Base-by-base conservation (phyloP, 2,797 vertebrate genomes). In the Nothura maculosa region DNA sequence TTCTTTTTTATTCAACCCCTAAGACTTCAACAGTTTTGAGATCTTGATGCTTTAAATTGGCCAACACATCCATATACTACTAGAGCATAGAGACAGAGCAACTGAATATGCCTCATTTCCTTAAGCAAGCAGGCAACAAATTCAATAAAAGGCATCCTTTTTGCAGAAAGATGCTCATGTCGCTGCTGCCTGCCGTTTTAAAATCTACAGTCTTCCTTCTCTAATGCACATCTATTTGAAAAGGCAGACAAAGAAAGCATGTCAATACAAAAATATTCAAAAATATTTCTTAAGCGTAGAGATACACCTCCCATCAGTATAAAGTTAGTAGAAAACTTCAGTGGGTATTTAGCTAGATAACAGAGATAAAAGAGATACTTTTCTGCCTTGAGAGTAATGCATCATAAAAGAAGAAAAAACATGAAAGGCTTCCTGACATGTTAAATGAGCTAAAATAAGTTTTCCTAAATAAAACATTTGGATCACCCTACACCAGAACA, bases 381-480 rank as follows among this genome's bases (percentile, higher is more conserved):
- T 63, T 19, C 67, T 89, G 47, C 77, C 80, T 75, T 86, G 89
- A 86, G 50, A 92, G 62, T 62, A 92, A 70, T 68, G 38, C 54
- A 83, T 42, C 40, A 48, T 34, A 54, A 86, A 78, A 74, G 38
- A 54, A 52, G 68, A 78, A 95, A 92, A 87, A 70, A 61, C 47
- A n/a, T 19, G 30, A 47, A 83, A 54, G 38, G 25, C 82, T 93
- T 60, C 47, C 54, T 92, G 47, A 45, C 45, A 84, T 61, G 74
- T 92, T 50, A 50, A 50, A 14, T 62, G 76, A 89, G 80, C 38
- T 77, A 54, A 76, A 90, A 75, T 74, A 48, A 81, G 79, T 34
- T 67, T 85, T 90, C 61, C 55, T 77, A 67, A 72, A 72, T 75
- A 92, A 94, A 80, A 82, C 72, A 80, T 64, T 92, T 80, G 81